These are phyloP conservation scores for Halichoerus grypus DNA, from an alignment of 2,113 vertebrate genomes.

Conservation along the genomic window DNA sequence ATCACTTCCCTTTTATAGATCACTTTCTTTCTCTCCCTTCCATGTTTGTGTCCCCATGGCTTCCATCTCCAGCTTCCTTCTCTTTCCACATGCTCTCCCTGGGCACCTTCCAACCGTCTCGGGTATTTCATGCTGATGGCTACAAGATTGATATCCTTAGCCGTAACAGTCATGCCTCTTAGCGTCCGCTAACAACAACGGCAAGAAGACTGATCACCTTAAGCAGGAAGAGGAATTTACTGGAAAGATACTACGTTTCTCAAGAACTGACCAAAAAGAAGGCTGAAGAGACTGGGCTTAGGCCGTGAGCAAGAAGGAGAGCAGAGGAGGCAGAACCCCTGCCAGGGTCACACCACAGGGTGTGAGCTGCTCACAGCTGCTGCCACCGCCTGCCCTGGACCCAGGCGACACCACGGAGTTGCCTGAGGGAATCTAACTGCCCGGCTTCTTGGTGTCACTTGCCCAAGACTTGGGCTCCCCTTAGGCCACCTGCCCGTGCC, in stretches of 20 bases:
- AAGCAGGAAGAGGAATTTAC: neutral
- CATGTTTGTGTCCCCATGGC: neutral
- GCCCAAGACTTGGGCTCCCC: neutral
- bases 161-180: neutral
- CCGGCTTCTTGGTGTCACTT: neutral
- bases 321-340: neutral
- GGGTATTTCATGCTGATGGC: neutral
- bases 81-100: neutral
- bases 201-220: neutral
- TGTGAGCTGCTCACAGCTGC: neutral
- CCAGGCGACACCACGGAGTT: neutral
- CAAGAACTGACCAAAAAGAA: neutral
- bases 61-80: neutral
- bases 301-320: neutral
- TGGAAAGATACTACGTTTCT: neutral
- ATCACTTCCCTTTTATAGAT: neutral
- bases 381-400: no score
- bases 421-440: no score
- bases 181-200: neutral
- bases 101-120: neutral
- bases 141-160: neutral
- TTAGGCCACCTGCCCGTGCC: rapidly evolving
- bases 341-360: neutral
- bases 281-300: neutral
- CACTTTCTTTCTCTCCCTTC: neutral